phyloP scores from a whole-genome alignment of 2,797 vertebrate species.

The Nannoperca australis region DNA sequence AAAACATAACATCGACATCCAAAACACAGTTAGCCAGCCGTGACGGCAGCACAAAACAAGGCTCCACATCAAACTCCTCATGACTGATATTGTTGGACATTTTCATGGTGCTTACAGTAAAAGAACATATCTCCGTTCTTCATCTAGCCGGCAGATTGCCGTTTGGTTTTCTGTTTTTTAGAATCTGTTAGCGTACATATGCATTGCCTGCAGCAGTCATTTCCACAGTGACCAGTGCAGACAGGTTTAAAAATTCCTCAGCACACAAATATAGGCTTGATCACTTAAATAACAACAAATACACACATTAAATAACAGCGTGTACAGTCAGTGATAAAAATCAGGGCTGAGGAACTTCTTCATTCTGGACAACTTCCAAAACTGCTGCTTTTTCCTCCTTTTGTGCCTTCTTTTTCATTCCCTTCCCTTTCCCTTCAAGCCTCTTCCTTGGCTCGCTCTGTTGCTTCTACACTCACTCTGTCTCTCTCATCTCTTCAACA shows the following conservation, averaged over 20 bases:
- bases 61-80: conserved; percentile 5
- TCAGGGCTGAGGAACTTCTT: not conserved
- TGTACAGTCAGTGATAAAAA: not conserved
- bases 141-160: not conserved
- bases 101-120: not conserved
- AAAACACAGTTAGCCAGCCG: conserved; percentile 1
- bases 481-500: conserved; percentile 35
- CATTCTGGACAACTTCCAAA: not conserved
- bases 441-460: conserved; percentile 20
- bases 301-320: not conserved
- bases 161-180: not conserved
- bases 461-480: conserved; percentile 27
- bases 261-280: not conserved
- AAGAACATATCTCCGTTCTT: conserved; percentile 9
- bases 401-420: not conserved
- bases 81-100: conserved; percentile 6
- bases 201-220: not conserved
- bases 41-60: conserved; percentile 17
- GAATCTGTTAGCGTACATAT: not conserved
- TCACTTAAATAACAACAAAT: not conserved
- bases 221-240: not conserved
- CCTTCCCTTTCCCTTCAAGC: conserved; percentile 19
- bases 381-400: not conserved
- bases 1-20: not conserved
- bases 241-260: not conserved